phyloP scores from a whole-genome alignment of 2,888 invertebrate species.

The Dromius quadrimaculatus region DNA sequence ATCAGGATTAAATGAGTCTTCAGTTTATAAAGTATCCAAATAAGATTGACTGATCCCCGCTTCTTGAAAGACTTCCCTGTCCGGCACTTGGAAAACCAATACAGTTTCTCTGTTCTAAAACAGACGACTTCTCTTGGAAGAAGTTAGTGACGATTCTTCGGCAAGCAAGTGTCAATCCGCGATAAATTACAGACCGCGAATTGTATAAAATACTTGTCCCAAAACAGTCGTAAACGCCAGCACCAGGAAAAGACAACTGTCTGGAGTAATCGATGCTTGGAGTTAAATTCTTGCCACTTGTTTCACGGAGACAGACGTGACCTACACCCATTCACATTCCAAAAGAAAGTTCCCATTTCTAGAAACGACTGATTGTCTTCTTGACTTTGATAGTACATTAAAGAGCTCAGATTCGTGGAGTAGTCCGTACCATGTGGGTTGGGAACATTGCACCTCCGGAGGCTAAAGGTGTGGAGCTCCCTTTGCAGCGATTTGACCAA shows the following conservation, averaged over 20 bases:
- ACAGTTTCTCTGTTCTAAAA: too few species aligned
- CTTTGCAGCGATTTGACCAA: slow-evolving; percentile 9
- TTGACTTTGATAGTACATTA: neutral
- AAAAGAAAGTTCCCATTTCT: neutral
- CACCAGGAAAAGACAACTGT: slow-evolving; percentile 34
- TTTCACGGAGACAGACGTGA: neutral
- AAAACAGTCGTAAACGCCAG: slow-evolving; percentile 46
- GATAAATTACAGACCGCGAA: slow-evolving; percentile 32
- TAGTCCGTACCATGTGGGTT: too few species aligned
- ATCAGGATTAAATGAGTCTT: too few species aligned
- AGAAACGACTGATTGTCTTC: slow-evolving; percentile 8
- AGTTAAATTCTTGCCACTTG: slow-evolving; percentile 15
- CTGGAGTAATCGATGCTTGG: slow-evolving; percentile 24
- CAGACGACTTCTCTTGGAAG: too few species aligned
- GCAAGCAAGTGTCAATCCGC: slow-evolving; percentile 21
- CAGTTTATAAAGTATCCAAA: too few species aligned
- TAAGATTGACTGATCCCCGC: too few species aligned
- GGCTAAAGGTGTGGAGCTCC: neutral
- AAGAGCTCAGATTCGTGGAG: too few species aligned
- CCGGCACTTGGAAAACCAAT: too few species aligned
- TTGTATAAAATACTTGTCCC: slow-evolving; percentile 44
- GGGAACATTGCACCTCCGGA: neutral
- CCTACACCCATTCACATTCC: neutral
- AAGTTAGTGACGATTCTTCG: slow-evolving; percentile 27
- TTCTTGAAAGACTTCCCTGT: too few species aligned